These are phyloP conservation scores for Sanderia malayensis DNA, from an alignment of 30 jellyfish, hydroid and myxozoan genomes.

Conservation along the genomic window DNA sequence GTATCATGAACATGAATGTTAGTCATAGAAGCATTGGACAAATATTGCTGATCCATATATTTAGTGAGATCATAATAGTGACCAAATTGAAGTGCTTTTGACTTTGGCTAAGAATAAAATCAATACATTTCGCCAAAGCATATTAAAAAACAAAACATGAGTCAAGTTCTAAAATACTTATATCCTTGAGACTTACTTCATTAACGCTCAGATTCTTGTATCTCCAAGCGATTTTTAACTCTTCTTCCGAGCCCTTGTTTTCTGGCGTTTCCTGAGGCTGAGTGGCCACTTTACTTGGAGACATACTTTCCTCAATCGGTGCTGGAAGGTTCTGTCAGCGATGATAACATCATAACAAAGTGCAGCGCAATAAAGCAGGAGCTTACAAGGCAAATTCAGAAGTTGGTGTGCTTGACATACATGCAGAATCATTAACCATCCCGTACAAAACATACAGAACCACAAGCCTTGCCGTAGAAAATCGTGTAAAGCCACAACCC, in stretches of 20 bases:
- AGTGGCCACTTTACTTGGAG: neutral
- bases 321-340: slow-evolving; percentile 65
- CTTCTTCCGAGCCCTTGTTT: slow-evolving; percentile 44
- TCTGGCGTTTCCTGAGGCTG: neutral
- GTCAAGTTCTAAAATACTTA: no score
- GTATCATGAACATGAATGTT: no score
- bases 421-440: no score
- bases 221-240: slow-evolving; percentile 89
- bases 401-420: no score
- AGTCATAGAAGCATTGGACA: slow-evolving; percentile 13
- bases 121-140: no score
- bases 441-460: no score
- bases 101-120: slow-evolving; percentile 19
- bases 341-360: no score
- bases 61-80: slow-evolving; percentile 75
- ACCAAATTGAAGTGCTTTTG: slow-evolving; percentile 50
- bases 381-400: no score
- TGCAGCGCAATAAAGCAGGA: no score
- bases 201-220: slow-evolving; percentile 56
- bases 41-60: slow-evolving; percentile 30
- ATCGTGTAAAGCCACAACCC: no score
- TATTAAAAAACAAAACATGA: no score
- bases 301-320: slow-evolving; percentile 31
- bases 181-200: slow-evolving; percentile 51
- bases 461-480: no score